Conservation (phyloP, 2,797 vertebrate species). For the Zenarchopterus dispar region DNA sequence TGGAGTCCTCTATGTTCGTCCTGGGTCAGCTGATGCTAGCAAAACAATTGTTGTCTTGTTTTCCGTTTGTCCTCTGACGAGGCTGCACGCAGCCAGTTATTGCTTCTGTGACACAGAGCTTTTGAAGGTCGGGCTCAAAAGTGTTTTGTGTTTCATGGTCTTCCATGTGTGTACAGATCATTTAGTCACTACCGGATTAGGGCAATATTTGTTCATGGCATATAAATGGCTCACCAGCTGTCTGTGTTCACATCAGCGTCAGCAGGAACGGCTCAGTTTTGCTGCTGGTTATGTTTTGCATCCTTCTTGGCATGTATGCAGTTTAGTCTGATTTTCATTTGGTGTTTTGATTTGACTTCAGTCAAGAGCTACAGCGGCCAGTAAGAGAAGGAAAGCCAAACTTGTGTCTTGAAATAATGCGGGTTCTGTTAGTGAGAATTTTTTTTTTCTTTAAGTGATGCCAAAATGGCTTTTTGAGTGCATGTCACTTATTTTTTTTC, state of each 20-base stretch:
- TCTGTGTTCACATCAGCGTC: slow-evolving; percentile 7
- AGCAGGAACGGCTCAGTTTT: background rate
- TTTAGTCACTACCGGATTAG: background rate
- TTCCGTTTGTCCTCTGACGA: slow-evolving; percentile 22
- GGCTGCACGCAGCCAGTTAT: slow-evolving; percentile 20
- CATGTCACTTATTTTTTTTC: too few relatives aligned
- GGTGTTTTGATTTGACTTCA: slow-evolving; percentile 25
- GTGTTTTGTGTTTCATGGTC: slow-evolving; percentile 3
- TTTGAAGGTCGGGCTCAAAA: slow-evolving; percentile 24
- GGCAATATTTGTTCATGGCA: background rate
- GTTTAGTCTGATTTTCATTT: slow-evolving; percentile 32
- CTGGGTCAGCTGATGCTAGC: slow-evolving; percentile 71
- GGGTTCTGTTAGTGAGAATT: background rate
- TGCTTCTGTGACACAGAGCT: slow-evolving; percentile 26
- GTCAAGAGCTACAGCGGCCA: slow-evolving; percentile 12
- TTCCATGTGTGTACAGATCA: slow-evolving; percentile 3
- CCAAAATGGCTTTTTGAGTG: too few relatives aligned
- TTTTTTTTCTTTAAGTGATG: too few relatives aligned
- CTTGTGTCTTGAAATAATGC: slow-evolving; percentile 4
- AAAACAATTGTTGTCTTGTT: slow-evolving; percentile 72
- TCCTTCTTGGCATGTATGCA: slow-evolving; percentile 13
- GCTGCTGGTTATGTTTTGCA: slow-evolving; percentile 10
- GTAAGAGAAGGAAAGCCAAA: slow-evolving; percentile 22
- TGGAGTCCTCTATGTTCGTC: slow-evolving; percentile 44
- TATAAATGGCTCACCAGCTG: background rate